Base-by-base conservation (phyloP, 2,888 invertebrate species). In the Saturnia japonica region DNA sequence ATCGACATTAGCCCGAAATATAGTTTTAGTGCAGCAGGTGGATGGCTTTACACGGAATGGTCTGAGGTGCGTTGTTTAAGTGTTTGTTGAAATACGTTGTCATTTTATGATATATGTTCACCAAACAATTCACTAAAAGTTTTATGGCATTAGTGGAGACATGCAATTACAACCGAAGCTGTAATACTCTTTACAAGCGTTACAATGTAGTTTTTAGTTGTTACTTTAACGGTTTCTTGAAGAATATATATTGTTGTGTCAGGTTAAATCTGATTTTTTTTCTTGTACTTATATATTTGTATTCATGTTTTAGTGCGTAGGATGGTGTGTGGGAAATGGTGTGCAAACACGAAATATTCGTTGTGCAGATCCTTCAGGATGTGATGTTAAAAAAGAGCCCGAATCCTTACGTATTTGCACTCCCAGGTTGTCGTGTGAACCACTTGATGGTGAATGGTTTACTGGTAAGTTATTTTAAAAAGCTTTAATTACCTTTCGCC, bases 381-480 rank as follows among this genome's bases (percentile, higher is more conserved):
- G 95, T 80, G 94, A 95, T 71, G 94, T 94, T 75, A 94, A 91
- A 75, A 89, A 84, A 78, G 89, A 93, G 68, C 95, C 97, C 0
- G 96, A 96, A 72, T 89, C 94, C 0, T 94, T 94, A 1, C 91
- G 96, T 57, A 91, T 94, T 2, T 97, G 97, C 81, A 95, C 95
- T 45, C 96, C 95, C 19, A 95, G 95, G 72, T 88, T 93, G 62
- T 90, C 93, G 71, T 98, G 96, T 85, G 85, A 95, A 88, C 83
- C 97, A 93, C 91, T 96, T 80, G 85, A 91, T 74, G 97, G 97
- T 16, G 95, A 96, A 78, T 98, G 98, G 98, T 98, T 97, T 88
- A 95, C 96, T 40, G 97, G 98, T 94, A 83, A 77, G 45, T 70
- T 40, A 14, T 28, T 6, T 28, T 28, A 28, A 2, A 60, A 14